Base-by-base conservation (phyloP, 2,888 invertebrate species). In the Tachystola acroxantha region DNA sequence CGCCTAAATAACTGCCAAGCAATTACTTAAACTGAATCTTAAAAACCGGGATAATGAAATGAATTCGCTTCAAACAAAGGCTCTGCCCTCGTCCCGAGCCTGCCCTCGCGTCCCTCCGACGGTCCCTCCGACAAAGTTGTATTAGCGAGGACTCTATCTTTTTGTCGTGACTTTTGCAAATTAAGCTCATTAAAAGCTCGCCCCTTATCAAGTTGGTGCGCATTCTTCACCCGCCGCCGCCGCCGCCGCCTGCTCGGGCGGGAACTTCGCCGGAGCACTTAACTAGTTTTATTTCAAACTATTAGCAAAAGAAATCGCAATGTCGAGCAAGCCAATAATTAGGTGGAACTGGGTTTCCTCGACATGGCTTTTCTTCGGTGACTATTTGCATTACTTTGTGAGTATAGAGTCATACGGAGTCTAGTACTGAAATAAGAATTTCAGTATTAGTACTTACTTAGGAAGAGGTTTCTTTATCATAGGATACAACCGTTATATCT, bases 121-220 rank as follows among this genome's bases (percentile, higher is more conserved):
- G 39, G 47, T 36, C 34, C 48, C 56, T 64, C 59, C 48, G 63
- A 63, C 59, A 57, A 58, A 62, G 55, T 62, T 64, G 51, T 61
- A 68, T 67, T 63, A 62, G 63, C 56, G 22, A 50, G 42, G 49
- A 61, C 56, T 60, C 55, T 57, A 61, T 67, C 60, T 62, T 57
- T 58, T 54, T 53, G 53, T 53, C 61, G 69, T 66, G 74, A 75
- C 76, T 77, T 68, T 69, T 60, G 65, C 71, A 77, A 80, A 80
- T 80, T 69, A 75, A 73, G 71, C 73, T 74, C 73, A 77, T 79
- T 79, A 71, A 50, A 53, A 49, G 40, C 53, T 45, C 50, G 49
- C 42, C 40, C 50, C 53, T 53, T 50, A 52, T 53, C 52, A 41
- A 55, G 43, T 49, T 46, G 42, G 55, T 48, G 48, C 52, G 59